Conservation (phyloP, 2,113 vertebrate genomes). For the Dipodomys merriami region DNA sequence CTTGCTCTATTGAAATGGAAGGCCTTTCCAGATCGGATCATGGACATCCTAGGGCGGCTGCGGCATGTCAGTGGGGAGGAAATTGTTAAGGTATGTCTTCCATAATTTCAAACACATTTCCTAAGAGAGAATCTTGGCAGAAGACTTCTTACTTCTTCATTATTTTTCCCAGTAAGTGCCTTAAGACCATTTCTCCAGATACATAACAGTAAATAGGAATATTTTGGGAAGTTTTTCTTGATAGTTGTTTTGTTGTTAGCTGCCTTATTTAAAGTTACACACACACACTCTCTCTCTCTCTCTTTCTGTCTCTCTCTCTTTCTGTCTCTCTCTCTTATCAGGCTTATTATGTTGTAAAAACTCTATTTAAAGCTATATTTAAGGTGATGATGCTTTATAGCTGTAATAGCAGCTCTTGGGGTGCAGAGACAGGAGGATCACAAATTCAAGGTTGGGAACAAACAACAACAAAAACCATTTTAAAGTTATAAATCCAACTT, state of each 20-base stretch:
- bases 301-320: no score
- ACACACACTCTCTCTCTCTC: no score
- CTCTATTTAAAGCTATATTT: background rate
- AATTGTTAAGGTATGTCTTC: conserved; percentile 93
- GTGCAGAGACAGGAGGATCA: no score
- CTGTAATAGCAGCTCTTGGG: no score
- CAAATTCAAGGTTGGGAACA: no score
- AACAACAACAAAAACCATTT: no score
- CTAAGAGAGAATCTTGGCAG: background rate
- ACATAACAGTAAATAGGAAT: background rate
- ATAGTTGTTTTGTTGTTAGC: background rate
- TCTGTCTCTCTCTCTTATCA: no score
- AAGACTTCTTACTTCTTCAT: background rate
- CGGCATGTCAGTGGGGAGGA: conserved; percentile 96
- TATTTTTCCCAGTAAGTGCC: conserved; percentile 20
- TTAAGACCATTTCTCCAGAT: conserved; percentile 24
- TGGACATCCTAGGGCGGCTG: conserved; percentile 95
- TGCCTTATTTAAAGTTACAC: background rate
- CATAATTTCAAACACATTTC: background rate
- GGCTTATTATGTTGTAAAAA: background rate
- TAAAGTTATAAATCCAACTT: conserved; percentile 18
- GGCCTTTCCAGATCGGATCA: conserved; percentile 94
- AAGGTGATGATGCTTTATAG: no score
- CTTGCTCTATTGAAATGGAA: conserved; percentile 98
- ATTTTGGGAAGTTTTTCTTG: background rate